Base-by-base conservation (phyloP, 2,888 invertebrate species). In the Spodoptera littoralis region DNA sequence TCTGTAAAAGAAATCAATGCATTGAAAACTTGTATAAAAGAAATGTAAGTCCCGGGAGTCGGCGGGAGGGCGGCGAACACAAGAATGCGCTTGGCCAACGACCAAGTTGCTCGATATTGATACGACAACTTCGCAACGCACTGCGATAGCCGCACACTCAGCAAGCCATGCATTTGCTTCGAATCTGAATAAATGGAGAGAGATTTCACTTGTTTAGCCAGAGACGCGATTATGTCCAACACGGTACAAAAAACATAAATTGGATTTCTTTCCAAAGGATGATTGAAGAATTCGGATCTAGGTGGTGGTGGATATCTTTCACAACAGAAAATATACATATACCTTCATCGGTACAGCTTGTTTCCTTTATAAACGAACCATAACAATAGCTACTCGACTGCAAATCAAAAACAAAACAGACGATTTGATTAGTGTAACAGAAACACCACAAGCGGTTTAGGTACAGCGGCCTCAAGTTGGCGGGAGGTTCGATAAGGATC, bases 71-170 rank as follows among this genome's bases (percentile, higher is more conserved):
- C 57, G 52, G 53, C 59, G 58, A 60, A 59, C 67, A 59, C 55
- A 69, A 65, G 54, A 75, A 47, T 65, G 63, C 68, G 64, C 73
- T 70, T 77, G 80, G 80, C 69, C 68, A 27, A 18, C 65, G 70
- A 70, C 78, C 79, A 80, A 79, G 67, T 67, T 57, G 60, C 52
- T 48, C 65, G 60, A 58, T 66, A 75, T 68, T 65, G 78, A 76
- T 73, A 71, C 75, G 59, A 75, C 60, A 71, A 77, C 58, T 68
- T 80, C 30, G 67, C 54, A 18, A 70, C 66, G 67, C 65, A 71
- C 64, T 62, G 68, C 64, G 51, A 73, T 68, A 65, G 65, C 45
- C 52, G 18, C 18, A 62, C 57, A 50, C 47, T 60, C 46, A 41
- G 47, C 65, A 61, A 64, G 58, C 67, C 60, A 70, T n/a, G 58